Base-by-base conservation (phyloP, 2,888 invertebrate genomes). In the Drosophila mimetica region DNA sequence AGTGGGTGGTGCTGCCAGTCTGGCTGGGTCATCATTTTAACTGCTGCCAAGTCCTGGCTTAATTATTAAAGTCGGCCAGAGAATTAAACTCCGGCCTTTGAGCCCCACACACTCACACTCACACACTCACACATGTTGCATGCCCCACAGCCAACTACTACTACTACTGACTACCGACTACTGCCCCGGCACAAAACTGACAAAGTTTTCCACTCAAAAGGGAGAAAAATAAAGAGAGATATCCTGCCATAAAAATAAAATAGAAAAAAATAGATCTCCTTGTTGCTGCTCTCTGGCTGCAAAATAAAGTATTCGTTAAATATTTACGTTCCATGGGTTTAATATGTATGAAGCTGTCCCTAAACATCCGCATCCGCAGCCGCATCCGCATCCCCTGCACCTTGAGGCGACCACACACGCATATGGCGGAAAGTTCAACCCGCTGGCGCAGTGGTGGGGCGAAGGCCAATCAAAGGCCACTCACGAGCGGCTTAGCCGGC, bases 251-350 rank as follows among this genome's bases (percentile, higher is more conserved):
- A 25, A 25, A 25, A n/a, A n/a, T n/a, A n/a, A n/a, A n/a, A 70
- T 25, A 25, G 7, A 75, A 58, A 59, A 67, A 71, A 66, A 70
- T 69, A 74, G 79, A 85, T 74, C 73, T 84, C 69, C 67, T 76
- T 60, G 76, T 60, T 73, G 66, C 66, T 11, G 11, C 30, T 9
- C 30, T 69, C 70, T 59, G 70, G 66, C 63, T 69, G 71, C 70
- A 75, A 77, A 75, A 85, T 85, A 77, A 84, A 82, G 82, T 85
- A 85, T 82, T 82, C 64, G 76, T 82, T 82, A 82, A 82, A 82
- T 82, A 82, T 82, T 82, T 79, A 80, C 84, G 71, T 78, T 77
- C 66, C 71, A 65, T 65, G 86, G 78, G 72, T 77, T 75, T 80
- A 83, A 86, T 80, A 83, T 83, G 60, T 84, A 66, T 65, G 82